A percentile compares a stretch with the other conserved stretches of the same genome.
phyloP scores from a whole-genome alignment of 2,797 vertebrate species.

The Nyctalus aviator region DNA sequence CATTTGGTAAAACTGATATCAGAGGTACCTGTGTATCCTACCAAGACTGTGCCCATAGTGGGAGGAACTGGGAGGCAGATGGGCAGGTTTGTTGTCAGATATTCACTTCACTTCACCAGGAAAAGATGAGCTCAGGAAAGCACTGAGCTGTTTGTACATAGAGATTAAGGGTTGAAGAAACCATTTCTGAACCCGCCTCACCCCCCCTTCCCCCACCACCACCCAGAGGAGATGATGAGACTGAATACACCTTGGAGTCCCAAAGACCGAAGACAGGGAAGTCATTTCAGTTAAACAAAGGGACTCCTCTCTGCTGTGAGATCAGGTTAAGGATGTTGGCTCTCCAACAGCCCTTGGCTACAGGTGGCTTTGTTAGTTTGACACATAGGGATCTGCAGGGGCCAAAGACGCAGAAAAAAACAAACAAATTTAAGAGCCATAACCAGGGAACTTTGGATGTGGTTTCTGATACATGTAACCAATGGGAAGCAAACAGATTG shows the following conservation, averaged over 20 bases:
- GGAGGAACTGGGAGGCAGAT: not conserved
- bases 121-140: not conserved
- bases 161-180: not conserved
- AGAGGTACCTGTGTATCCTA: not conserved
- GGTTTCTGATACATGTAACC: not conserved
- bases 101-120: constrained; percentile 5
- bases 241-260: not conserved
- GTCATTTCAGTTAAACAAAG: constrained; percentile 1
- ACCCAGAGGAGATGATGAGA: not conserved
- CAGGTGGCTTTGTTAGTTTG: not conserved
- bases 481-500: constrained; percentile 8
- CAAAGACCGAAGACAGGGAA: not conserved
- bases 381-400: not conserved
- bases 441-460: not conserved
- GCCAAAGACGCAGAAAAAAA: not conserved
- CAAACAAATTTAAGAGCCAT: not conserved
- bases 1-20: not conserved
- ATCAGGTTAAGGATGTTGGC: not conserved
- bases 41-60: not conserved
- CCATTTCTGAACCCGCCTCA: not conserved
- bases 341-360: too few relatives aligned
- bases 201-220: not conserved
- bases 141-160: not conserved
- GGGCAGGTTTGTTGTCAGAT: not conserved
- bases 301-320: not conserved